phyloP scores from a whole-genome alignment of 2,888 invertebrate genomes.

The Pecten maximus region DNA sequence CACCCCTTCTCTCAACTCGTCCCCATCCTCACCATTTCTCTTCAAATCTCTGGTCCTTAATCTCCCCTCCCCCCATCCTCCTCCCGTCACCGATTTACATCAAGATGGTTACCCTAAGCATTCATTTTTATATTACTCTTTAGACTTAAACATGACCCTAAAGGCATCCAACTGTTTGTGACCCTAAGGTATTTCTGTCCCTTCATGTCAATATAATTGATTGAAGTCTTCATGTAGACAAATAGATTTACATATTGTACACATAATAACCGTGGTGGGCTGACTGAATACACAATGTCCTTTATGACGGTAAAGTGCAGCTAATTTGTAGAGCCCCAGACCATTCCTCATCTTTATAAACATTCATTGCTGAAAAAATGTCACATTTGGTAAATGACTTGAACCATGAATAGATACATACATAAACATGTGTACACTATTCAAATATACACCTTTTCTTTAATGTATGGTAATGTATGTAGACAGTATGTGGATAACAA shows the following conservation, averaged over 20 bases:
- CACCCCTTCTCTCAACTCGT: no score
- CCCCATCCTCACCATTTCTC: no score
- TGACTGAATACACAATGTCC: not conserved
- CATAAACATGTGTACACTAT: constrained; percentile 30
- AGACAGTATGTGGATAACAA: not conserved
- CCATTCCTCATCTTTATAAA: not conserved
- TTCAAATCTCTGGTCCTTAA: no score
- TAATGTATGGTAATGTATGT: constrained; percentile 22
- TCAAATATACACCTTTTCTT: not conserved
- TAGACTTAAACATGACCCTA: no score
- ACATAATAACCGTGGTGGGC: not conserved
- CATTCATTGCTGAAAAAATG: not conserved
- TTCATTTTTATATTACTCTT: no score
- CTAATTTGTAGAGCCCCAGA: not conserved
- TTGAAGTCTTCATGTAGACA: not conserved
- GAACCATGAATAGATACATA: constrained; percentile 22
- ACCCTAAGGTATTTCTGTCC: no score
- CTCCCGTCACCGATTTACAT: no score
- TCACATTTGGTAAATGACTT: not conserved
- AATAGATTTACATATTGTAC: not conserved
- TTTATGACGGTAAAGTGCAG: not conserved
- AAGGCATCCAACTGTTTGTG: no score
- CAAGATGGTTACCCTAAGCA: no score
- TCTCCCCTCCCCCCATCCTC: no score
- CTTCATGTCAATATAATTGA: not conserved